Evolutionary conservation across 37 sponge, comb jelly and placozoan genomes (phyloP).

Genomic region (Chondrosia reniformis): DNA sequence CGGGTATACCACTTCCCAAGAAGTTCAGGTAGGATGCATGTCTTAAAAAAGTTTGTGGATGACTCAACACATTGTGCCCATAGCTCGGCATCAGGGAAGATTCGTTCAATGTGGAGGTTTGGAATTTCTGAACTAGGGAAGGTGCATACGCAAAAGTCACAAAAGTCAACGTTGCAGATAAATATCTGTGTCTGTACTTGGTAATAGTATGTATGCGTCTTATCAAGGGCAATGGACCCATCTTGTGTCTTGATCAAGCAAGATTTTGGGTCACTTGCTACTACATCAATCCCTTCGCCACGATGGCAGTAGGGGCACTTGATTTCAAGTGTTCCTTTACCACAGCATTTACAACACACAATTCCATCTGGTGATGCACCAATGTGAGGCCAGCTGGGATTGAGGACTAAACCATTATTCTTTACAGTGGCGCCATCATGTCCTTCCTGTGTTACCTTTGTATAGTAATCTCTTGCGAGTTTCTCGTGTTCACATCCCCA

Average conservation of each 20-base stretch:
- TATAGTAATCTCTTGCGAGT: conserved; percentile 15
- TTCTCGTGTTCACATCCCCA: conserved; percentile 45
- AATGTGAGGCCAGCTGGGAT: conserved; percentile 7
- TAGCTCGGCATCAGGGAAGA: conserved; percentile 23
- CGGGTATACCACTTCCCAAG: conserved; percentile 44
- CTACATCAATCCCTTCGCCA: not conserved
- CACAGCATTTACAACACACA: conserved; percentile 1
- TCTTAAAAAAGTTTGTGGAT: conserved; percentile 21
- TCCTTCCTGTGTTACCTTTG: too few species aligned
- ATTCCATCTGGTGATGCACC: conserved; percentile 24
- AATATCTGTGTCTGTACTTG: conserved; percentile 44
- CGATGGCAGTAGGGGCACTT: conserved; percentile 35
- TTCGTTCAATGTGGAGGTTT: conserved; percentile 33
- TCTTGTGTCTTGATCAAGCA: not conserved
- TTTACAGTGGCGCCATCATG: not conserved
- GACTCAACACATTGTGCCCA: conserved; percentile 3
- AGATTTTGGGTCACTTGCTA: not conserved
- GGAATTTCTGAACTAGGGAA: conserved; percentile 9
- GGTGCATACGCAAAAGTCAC: conserved; percentile 53
- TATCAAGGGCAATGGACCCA: not conserved
- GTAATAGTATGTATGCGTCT: conserved; percentile 31
- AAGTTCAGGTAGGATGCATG: conserved; percentile 34
- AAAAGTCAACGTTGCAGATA: conserved; percentile 32
- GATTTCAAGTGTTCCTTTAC: conserved; percentile 19
- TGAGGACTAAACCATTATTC: conserved; percentile 29